Evolutionary conservation across 2,888 invertebrate species (phyloP).

Genomic region (Philereme transversata): DNA sequence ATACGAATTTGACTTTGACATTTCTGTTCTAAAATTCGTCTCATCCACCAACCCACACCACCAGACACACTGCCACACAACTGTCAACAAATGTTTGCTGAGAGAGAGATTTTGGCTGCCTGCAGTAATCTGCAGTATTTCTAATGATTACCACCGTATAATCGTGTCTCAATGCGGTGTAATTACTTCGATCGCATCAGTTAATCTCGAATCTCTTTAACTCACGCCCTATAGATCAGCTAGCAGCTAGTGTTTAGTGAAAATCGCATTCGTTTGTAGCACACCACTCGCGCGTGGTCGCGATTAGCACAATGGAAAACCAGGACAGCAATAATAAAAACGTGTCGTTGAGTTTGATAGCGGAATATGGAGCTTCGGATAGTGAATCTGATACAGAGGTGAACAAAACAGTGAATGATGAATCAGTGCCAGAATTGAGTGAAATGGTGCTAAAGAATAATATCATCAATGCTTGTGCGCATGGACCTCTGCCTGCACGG

Average conservation of each 20-base stretch:
- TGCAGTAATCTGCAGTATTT: conserved; percentile 9
- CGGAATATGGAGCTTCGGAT: conserved; percentile 75
- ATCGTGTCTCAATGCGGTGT: conserved; percentile 19
- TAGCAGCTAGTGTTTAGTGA: conserved; percentile 24
- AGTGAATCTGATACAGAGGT: conserved; percentile 72
- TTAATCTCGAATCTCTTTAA: conserved; percentile 17
- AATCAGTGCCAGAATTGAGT: conserved; percentile 69
- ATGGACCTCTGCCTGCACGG: conserved; percentile 66
- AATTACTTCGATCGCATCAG: conserved; percentile 13
- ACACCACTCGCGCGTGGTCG: conserved; percentile 43
- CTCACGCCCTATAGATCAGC: conserved; percentile 8
- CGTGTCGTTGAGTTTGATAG: conserved; percentile 76
- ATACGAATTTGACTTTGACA: conserved; percentile 9
- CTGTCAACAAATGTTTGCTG: conserved; percentile 9
- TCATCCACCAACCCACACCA: no score
- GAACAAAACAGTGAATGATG: conserved; percentile 50
- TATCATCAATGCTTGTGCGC: conserved; percentile 79
- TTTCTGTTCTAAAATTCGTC: no score
- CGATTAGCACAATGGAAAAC: conserved; percentile 70
- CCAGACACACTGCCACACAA: no score
- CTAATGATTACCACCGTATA: conserved; percentile 7
- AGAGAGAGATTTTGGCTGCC: conserved; percentile 3
- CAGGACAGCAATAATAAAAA: conserved; percentile 76
- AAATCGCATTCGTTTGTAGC: conserved; percentile 30
- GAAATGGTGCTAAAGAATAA: conserved; percentile 81